phyloP scores from a whole-genome alignment of 2,113 vertebrate genomes.

The Mandrillus leucophaeus region DNA sequence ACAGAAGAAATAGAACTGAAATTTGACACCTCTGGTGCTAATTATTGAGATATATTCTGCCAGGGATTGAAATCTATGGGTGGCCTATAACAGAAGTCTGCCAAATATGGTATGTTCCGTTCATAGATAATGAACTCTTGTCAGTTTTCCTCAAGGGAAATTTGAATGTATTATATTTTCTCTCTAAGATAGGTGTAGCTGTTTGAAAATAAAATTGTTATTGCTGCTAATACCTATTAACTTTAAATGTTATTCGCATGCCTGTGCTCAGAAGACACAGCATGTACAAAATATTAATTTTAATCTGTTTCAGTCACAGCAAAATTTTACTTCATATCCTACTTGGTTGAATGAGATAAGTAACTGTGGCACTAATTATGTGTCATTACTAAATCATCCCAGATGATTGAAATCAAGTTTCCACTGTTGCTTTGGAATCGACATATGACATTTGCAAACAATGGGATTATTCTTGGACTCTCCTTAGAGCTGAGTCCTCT shows the following conservation, averaged over 20 bases:
- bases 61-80: slow-evolving; percentile 31
- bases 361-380: not conserved
- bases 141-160: slow-evolving; percentile 52
- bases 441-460: not conserved
- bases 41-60: slow-evolving; percentile 46
- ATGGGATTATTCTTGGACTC: not conserved
- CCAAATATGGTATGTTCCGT: slow-evolving; percentile 25
- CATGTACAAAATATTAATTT: slow-evolving; percentile 48
- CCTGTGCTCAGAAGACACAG: slow-evolving; percentile 39
- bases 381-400: slow-evolving; percentile 35
- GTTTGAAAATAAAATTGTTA: slow-evolving; percentile 68
- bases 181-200: slow-evolving; percentile 37
- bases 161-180: slow-evolving; percentile 51
- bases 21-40: slow-evolving; percentile 57
- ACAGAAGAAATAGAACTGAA: slow-evolving; percentile 52
- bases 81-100: slow-evolving; percentile 33
- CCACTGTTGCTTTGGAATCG: not conserved
- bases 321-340: slow-evolving; percentile 27
- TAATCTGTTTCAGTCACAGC: slow-evolving; percentile 44
- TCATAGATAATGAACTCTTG: slow-evolving; percentile 57
- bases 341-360: slow-evolving; percentile 31
- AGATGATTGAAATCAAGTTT: not conserved
- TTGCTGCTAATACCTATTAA: slow-evolving; percentile 57
- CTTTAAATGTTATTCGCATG: slow-evolving; percentile 55
- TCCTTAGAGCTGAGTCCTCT: not conserved